Conservation (phyloP, 2,888 invertebrate species). For the Thymelicus sylvestris region DNA sequence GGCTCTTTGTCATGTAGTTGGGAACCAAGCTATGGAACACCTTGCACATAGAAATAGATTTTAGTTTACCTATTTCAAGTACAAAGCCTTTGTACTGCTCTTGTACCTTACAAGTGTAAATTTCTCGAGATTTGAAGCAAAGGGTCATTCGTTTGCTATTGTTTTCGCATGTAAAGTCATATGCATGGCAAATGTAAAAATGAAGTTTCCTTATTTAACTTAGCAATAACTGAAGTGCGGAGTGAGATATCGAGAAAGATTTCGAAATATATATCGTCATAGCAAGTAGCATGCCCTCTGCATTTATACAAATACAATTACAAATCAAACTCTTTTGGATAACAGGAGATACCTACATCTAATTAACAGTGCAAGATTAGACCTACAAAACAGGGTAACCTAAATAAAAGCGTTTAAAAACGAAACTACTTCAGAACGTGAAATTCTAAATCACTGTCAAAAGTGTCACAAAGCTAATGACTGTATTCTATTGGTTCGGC, state of each 20-base stretch:
- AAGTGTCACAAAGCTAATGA: slow-evolving; percentile 67
- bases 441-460: slow-evolving; percentile 61
- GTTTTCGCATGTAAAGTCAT: neutral
- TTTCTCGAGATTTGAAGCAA: slow-evolving; percentile 6
- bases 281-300: too few relatives aligned
- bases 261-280: too few relatives aligned
- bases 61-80: slow-evolving; percentile 6
- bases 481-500: slow-evolving; percentile 56
- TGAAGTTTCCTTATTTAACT: too few relatives aligned
- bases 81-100: slow-evolving; percentile 12
- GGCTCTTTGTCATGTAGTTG: slow-evolving; percentile 28
- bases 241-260: too few relatives aligned
- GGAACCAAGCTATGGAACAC: slow-evolving; percentile 18
- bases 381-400: too few relatives aligned
- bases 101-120: neutral
- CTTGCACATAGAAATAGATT: slow-evolving; percentile 26
- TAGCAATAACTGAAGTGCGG: too few relatives aligned
- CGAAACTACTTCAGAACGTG: slow-evolving; percentile 42
- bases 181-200: too few relatives aligned
- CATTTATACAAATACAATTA: too few relatives aligned
- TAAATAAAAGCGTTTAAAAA: too few relatives aligned
- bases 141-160: neutral
- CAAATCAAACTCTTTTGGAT: too few relatives aligned
- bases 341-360: too few relatives aligned
- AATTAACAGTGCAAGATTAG: too few relatives aligned